phyloP scores from a whole-genome alignment of 2,888 invertebrate genomes.

The Parapristionchus giblindavisi region DNA sequence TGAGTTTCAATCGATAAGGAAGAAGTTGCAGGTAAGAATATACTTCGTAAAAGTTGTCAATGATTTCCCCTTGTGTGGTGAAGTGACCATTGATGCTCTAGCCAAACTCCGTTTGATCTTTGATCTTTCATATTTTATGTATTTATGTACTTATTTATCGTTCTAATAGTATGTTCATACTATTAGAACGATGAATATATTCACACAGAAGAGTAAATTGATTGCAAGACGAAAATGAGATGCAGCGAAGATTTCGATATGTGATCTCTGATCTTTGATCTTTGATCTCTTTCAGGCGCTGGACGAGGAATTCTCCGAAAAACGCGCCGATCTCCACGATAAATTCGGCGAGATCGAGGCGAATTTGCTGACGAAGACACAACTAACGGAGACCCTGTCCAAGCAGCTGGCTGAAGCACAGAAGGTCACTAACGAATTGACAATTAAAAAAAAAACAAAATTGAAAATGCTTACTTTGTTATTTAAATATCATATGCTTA shows the following conservation, averaged over 20 bases:
- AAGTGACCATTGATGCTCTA: no score
- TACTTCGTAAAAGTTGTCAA: no score
- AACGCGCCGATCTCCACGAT: slow-evolving; percentile 55
- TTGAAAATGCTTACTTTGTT: no score
- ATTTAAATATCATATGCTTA: no score
- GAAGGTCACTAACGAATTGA: slow-evolving; percentile 35
- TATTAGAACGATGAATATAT: no score
- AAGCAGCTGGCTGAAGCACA: slow-evolving; percentile 50
- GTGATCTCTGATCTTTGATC: no score
- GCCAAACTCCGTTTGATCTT: no score
- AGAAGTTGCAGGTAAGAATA: slow-evolving; percentile 46
- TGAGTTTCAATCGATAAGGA: slow-evolving; percentile 55
- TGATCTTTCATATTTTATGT: no score
- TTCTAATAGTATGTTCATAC: no score
- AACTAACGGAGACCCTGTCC: slow-evolving; percentile 57
- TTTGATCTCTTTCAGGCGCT: slow-evolving; percentile 54
- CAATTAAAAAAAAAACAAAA: slow-evolving; percentile 35
- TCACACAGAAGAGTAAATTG: not conserved
- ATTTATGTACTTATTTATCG: no score
- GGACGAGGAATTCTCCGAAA: slow-evolving; percentile 60
- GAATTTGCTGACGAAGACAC: slow-evolving; percentile 62
- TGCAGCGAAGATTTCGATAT: not conserved
- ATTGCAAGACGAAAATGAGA: not conserved
- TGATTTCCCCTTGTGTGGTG: no score
- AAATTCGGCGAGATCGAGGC: slow-evolving; percentile 65